Evolutionary conservation across 2,113 vertebrate species (phyloP), one percentile per base, ranked within the genome.

Genomic region (Saccopteryx bilineata): DNA sequence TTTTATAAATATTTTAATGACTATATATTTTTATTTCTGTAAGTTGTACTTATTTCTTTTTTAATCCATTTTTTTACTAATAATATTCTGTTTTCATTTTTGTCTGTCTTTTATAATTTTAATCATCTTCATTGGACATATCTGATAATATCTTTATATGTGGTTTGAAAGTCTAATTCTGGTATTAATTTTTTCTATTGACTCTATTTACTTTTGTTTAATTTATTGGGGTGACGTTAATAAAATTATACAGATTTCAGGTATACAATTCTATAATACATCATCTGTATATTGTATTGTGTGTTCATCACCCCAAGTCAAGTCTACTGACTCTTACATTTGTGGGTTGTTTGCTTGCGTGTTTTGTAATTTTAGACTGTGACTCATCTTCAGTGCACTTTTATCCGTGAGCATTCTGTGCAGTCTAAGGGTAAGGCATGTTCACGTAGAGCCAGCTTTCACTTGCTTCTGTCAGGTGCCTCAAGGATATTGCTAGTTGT

Each of bases 1-100:
- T 87, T 87, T 87, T 72, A 87, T 9, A 87, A 87, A 87, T 21
- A 72, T 58, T 72, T 87, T 58, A 46, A 72, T 58, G 48, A 56
- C 52, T 28, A 28, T 86, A 71, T 39, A 33, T 50, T 85, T 85
- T 39, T 69, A 86, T 39, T 19, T 58, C 50, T 58, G 18, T 81
- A 58, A 86, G 23, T 86, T 18, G 14, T 86, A 50, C 31, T 68
- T n/a, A 68, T 69, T 71, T 69, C 23, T 46, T 86, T 86, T 87
- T 72, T 24, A 58, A 54, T 48, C 66, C 21, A 39, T 14, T 46
- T 81, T 86, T 72, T 86, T 86, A 39, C 52, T 58, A 69, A 86
- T 71, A 71, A 19, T 85, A 31, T 86, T 58, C 39, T 72, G 56
- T 56, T 56, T 58, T 71, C 83, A 58, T 71, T 71, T 86, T 86